phyloP scores from a whole-genome alignment of 2,113 vertebrate species.

The Syrrhaptes paradoxus region DNA sequence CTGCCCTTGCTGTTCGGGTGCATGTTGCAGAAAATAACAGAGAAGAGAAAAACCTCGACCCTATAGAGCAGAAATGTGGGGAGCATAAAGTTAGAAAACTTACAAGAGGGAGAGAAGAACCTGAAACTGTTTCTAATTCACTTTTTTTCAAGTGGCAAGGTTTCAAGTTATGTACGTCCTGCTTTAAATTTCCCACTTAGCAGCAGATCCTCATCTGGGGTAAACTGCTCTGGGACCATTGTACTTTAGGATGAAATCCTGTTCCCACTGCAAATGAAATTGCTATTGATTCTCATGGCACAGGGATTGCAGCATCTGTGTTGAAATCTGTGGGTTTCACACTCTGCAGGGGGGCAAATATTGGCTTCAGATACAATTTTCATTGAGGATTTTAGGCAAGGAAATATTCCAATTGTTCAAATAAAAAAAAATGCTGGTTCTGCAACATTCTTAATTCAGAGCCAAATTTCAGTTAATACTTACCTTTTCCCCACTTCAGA shows the following conservation, averaged over 20 bases:
- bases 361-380: background rate
- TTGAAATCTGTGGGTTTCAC: constrained; percentile 60
- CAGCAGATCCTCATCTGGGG: background rate
- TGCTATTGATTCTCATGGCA: background rate
- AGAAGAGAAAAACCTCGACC: background rate
- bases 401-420: constrained; percentile 15
- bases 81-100: background rate
- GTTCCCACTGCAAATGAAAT: background rate
- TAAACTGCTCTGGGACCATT: background rate
- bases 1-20: background rate
- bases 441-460: background rate
- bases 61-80: background rate
- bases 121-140: background rate
- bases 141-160: background rate
- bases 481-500: background rate
- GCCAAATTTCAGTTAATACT: background rate
- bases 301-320: background rate
- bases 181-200: background rate
- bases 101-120: background rate
- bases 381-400: constrained; percentile 36
- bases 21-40: background rate
- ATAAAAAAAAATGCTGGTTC: background rate
- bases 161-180: background rate
- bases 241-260: background rate
- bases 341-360: background rate